A percentile compares a stretch with the other conserved stretches of the same genome.
Evolutionary conservation across 1,140 invertebrate species (phyloP).

Genomic region (Drosophila azteca): DNA sequence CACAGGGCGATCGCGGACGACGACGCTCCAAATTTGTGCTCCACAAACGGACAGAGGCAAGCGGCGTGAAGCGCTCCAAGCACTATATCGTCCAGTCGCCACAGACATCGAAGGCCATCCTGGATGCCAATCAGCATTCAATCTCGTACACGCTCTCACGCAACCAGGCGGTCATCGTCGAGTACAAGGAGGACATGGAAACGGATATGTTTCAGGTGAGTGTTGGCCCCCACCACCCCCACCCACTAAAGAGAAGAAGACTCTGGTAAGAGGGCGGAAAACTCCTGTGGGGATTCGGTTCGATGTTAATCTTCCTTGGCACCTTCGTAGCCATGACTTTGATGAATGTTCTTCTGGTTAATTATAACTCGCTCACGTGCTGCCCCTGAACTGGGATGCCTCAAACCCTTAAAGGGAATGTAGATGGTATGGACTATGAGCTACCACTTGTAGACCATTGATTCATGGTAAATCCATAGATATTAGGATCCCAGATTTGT

Average conservation of each 20-base stretch:
- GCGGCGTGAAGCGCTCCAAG: conserved; percentile 96
- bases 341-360: conserved; percentile 36
- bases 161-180: conserved; percentile 98
- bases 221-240: conserved; percentile 28
- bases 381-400: too few relatives aligned
- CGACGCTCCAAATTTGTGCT: conserved; percentile 97
- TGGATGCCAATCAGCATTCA: conserved; percentile 95
- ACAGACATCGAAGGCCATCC: conserved; percentile 94
- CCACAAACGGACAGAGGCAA: conserved; percentile 91
- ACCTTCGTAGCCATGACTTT: conserved; percentile 10
- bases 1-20: conserved; percentile 95
- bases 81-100: conserved; percentile 98
- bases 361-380: conserved; percentile 12
- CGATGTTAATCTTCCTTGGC: too few relatives aligned
- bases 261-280: not conserved
- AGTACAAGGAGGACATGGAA: conserved; percentile 96
- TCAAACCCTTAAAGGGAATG: too few relatives aligned
- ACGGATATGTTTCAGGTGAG: conserved; percentile 99
- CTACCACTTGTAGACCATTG: too few relatives aligned
- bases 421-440: too few relatives aligned
- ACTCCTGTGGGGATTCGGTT: too few relatives aligned
- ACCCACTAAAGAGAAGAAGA: too few relatives aligned
- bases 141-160: conserved; percentile 98
- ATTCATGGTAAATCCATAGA: too few relatives aligned
- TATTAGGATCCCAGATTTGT: too few relatives aligned